A percentile compares a stretch with the other conserved stretches of the same genome.
phyloP scores from a whole-genome alignment of 23 tunicate genomes.

The Trididemnum clinides region DNA sequence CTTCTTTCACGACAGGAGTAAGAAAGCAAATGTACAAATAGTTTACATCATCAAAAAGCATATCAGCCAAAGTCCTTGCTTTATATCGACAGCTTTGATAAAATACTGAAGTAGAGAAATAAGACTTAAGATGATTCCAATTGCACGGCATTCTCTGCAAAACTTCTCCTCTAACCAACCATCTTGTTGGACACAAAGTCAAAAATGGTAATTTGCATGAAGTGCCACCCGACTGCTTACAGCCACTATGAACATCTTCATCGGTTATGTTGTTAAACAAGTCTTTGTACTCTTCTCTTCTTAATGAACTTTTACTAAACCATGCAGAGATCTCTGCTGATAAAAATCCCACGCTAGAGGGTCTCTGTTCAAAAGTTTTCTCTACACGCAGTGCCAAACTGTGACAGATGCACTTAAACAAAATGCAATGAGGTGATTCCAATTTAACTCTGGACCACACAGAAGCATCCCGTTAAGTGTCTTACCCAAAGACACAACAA shows the following conservation, averaged over 20 bases:
- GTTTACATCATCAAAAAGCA: background rate
- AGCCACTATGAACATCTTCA: background rate
- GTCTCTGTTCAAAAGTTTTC: too few species aligned
- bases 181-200: constrained; percentile 6
- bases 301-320: too few species aligned
- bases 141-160: background rate
- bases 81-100: constrained; percentile 16
- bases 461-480: too few species aligned
- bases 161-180: constrained; percentile 20
- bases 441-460: too few species aligned
- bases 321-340: too few species aligned
- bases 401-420: too few species aligned
- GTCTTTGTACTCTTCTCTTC: too few species aligned
- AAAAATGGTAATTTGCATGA: background rate
- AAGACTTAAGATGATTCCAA: background rate
- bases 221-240: background rate
- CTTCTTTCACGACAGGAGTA: constrained; percentile 18
- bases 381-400: too few species aligned
- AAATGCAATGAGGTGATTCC: too few species aligned
- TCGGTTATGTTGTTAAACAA: background rate
- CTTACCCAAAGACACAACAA: too few species aligned
- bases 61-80: background rate
- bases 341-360: too few species aligned
- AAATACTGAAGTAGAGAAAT: background rate
- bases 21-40: constrained; percentile 12